Base-by-base conservation (phyloP, 1,140 invertebrate genomes). In the Chymomyza costata region DNA sequence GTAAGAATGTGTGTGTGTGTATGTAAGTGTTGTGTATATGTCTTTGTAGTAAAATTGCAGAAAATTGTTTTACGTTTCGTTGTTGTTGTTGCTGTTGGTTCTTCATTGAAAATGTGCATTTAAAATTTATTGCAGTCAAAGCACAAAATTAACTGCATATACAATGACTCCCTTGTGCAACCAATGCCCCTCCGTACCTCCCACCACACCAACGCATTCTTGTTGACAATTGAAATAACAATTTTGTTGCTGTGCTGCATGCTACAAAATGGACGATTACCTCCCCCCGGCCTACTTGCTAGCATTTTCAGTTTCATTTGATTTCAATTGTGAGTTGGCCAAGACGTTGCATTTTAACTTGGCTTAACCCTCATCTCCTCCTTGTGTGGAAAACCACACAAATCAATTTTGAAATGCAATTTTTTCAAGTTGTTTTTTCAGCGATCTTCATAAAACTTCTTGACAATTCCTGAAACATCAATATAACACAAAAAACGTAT, bases 1-100 rank as follows among this genome's bases (percentile, higher is more conserved):
- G n/a, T n/a, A n/a, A n/a, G 21, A 3, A 25, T 25, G 21, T 25
- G 8, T 25, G 21, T 25, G 8, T 25, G 21, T 25, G 8, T 25
- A 25, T 8, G 21, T 8, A 25, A 25, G 21, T 25, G 21, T 5
- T 25, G 21, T 25, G 21, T 25, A 8, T 25, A 8, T 25, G 21
- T 25, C 3, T 25, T 3, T 25, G 21, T 3, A 25, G 21, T 25
- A 25, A 25, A 15, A 18, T 14, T 25, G n/a, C 19, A 21, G 6
- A 10, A 21, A 21, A 55, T 44, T 49, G 40, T 61, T 56, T 40
- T 47, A 43, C 52, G 55, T 50, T 61, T 48, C 38, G 41, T 48
- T 60, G 3, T n/a, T 55, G 34, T 49, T 39, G 15, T 48, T 54
- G 6, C 21, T 47, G 51, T 47, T n/a, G 8, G 1, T 25, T 25